Percentiles rank a stretch among this genome's conserved stretches.
Evolutionary conservation across 1,140 invertebrate species (phyloP).

Genomic region (Rhyacophila brunnea): DNA sequence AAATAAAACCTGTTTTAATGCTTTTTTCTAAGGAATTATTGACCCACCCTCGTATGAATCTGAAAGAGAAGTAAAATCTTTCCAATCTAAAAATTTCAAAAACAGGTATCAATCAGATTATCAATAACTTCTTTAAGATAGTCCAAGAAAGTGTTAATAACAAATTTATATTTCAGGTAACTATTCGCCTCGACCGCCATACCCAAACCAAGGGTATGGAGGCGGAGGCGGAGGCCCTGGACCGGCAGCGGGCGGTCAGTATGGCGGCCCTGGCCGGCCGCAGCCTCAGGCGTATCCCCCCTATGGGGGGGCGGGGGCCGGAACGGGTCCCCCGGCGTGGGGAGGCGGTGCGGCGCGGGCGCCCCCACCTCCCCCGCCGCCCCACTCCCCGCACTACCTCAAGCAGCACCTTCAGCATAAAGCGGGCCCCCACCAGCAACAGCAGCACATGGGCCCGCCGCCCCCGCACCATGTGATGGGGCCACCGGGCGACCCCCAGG

Average conservation of each 20-base stretch:
- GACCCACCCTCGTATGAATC: too few relatives aligned
- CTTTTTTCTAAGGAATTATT: too few relatives aligned
- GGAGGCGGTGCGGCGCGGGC: slow-evolving; percentile 29
- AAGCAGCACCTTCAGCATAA: slow-evolving; percentile 70
- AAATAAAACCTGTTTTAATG: too few relatives aligned
- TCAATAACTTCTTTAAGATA: too few relatives aligned
- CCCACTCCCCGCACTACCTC: slow-evolving; percentile 64
- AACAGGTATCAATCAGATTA: too few relatives aligned
- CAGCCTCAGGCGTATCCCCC: slow-evolving; percentile 37
- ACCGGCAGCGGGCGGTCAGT: slow-evolving; percentile 39
- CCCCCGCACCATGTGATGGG: slow-evolving; percentile 60
- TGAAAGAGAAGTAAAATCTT: too few relatives aligned
- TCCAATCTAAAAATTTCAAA: too few relatives aligned
- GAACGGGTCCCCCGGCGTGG: slow-evolving; percentile 40
- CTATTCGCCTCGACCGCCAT: slow-evolving; percentile 59
- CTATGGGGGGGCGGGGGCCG: slow-evolving; percentile 15
- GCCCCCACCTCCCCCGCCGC: slow-evolving; percentile 46
- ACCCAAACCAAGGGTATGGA: slow-evolving; percentile 52
- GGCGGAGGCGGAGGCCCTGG: slow-evolving; percentile 34
- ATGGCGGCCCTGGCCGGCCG: slow-evolving; percentile 41
- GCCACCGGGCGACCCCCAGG: slow-evolving; percentile 56
- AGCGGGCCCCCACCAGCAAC: slow-evolving; percentile 48
- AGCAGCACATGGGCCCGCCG: slow-evolving; percentile 53
- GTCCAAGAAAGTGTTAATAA: too few relatives aligned
- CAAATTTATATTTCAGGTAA: slow-evolving; percentile 41